A percentile compares a stretch with the other conserved stretches of the same genome.
These are phyloP conservation scores for Lamprologus ornatipinnis DNA, from an alignment of 2,113 vertebrate genomes.

Conservation along the genomic window DNA sequence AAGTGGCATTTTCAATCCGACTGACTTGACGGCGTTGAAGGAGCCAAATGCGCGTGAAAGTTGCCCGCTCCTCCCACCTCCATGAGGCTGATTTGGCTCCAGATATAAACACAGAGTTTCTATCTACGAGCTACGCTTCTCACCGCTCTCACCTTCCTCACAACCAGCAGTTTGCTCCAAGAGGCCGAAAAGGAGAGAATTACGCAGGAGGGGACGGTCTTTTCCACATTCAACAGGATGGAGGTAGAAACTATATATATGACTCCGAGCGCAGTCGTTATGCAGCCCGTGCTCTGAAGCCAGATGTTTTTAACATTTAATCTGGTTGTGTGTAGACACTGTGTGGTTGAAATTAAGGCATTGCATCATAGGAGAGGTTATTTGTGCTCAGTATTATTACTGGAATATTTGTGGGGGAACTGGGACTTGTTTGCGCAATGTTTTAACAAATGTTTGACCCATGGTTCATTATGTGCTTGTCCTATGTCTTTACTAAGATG, in stretches of 20 bases:
- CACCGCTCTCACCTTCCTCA: background rate
- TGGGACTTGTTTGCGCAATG: background rate
- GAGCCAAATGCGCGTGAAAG: background rate
- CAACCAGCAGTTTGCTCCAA: background rate
- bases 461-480: background rate
- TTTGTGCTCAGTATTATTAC: background rate
- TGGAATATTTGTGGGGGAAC: background rate
- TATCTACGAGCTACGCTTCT: background rate
- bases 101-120: slow-evolving; percentile 42
- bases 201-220: background rate
- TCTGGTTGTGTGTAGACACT: background rate
- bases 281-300: background rate
- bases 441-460: background rate
- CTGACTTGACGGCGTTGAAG: background rate
- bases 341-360: background rate
- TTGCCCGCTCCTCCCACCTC: slow-evolving; percentile 7
- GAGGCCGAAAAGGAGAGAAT: background rate
- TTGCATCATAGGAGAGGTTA: background rate
- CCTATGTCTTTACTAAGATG: background rate
- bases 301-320: background rate
- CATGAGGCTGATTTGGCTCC: slow-evolving; percentile 31
- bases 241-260: slow-evolving; percentile 34
- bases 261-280: background rate
- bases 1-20: background rate
- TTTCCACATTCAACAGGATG: slow-evolving; percentile 37